Base-by-base conservation (phyloP, 2,797 vertebrate genomes). In the Lithobates pipiens region DNA sequence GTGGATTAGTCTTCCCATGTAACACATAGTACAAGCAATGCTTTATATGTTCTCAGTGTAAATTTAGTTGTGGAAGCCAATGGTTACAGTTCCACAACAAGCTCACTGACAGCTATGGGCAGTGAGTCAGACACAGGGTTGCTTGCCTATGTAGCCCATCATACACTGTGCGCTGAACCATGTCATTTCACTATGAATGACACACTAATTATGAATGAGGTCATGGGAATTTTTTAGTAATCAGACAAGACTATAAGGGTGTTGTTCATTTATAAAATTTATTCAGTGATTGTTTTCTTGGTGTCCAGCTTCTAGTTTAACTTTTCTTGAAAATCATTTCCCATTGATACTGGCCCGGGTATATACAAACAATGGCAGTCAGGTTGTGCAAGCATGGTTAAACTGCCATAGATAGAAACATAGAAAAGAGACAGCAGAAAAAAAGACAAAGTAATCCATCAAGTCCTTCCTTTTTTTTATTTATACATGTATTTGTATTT, bases 181-280 rank as follows among this genome's bases (percentile, higher is more conserved):
- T 32, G 50, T n/a, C 75, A 84, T 71, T 77, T 67, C 46, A 77
- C 63, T n/a, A 54, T 25, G 36, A 77, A 70, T 29, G 44, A 39
- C 82, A 15, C 15, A 72, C n/a, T 71, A 71, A 63, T 44, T 70
- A 74, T 69, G n/a, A 67, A 57, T 84, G 83, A 84, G 76, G 36
- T 72, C 76, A 78, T 78, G 68, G 76, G 69, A 78, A 84, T 15
- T 63, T 65, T 11, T 42, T 21, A 16, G 34, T 44, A 65, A 72
- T 78, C 50, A 78, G 36, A 61, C 32, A 54, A 63, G 44, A 75
- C 44, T 44, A 71, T 77, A 18, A 27, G 36, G 32, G 61, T 10
- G n/a, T 69, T 10, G n/a, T 76, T n/a, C 36, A n/a, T 54, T 77
- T 27, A 77, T 29, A 21, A 84, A 61, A 29, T 8, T 10, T 50